Conservation (phyloP, 2,113 vertebrate genomes). For the Hippolais icterina region DNA sequence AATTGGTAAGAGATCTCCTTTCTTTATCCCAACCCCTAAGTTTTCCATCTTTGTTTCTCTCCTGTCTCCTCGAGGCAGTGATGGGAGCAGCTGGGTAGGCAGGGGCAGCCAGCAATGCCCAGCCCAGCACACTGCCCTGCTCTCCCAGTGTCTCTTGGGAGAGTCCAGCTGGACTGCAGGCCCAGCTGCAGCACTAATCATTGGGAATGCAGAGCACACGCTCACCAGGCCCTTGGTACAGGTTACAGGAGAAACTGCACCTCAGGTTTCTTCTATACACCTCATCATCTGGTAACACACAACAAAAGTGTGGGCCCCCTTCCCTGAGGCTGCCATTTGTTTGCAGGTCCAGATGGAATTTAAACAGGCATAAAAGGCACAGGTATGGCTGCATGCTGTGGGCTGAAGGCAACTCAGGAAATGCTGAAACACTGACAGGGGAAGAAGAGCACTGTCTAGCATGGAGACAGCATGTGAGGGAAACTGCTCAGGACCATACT, state of each 20-base stretch:
- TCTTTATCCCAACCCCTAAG: neutral
- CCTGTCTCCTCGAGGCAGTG: rapidly evolving
- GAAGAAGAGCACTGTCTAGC: neutral
- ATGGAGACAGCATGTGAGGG: rapidly evolving
- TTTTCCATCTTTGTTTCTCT: neutral
- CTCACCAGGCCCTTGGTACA: neutral
- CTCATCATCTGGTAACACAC: rapidly evolving
- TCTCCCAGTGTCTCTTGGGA: neutral
- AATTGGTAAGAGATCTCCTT: neutral
- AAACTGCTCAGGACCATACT: neutral
- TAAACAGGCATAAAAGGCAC: neutral
- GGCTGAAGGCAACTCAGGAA: neutral
- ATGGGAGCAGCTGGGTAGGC: neutral
- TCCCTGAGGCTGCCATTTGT: neutral
- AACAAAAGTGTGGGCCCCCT: neutral
- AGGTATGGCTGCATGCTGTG: neutral
- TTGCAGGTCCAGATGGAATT: neutral
- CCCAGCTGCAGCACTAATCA: neutral
- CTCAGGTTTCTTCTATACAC: neutral
- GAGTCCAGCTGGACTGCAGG: neutral
- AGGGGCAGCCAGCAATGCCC: neutral
- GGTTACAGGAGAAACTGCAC: neutral
- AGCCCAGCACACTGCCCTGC: neutral
- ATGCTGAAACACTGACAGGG: neutral
- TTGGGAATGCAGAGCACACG: neutral